Evolutionary conservation across 2,888 invertebrate species (phyloP).

Genomic region (Rotaria macrura): DNA sequence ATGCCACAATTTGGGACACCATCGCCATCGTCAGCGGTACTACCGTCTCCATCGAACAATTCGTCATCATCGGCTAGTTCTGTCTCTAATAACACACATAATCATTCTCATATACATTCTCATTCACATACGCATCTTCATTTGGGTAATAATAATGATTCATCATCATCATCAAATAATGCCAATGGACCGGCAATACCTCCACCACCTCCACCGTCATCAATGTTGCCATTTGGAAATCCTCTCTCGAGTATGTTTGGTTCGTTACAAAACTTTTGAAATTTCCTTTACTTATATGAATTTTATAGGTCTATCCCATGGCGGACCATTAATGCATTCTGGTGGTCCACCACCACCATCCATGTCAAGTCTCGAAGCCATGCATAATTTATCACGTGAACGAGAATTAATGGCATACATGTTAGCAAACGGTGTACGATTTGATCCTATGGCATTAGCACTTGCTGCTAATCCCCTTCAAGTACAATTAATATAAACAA

Average conservation of each 20-base stretch:
- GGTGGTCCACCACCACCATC: neutral
- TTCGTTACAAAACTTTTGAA: neutral
- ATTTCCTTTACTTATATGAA: neutral
- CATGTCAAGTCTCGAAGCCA: neutral
- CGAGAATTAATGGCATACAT: constrained; percentile 10
- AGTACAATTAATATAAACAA: neutral
- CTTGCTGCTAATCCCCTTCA: neutral
- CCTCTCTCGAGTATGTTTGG: neutral
- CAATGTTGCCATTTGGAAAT: neutral
- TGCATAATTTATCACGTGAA: constrained; percentile 13
- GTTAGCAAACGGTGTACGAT: neutral
- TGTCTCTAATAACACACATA: neutral
- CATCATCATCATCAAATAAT: neutral
- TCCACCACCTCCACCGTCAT: neutral
- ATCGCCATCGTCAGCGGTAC: neutral
- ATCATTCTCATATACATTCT: constrained; percentile 11
- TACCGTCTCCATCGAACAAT: neutral
- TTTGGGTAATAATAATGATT: neutral
- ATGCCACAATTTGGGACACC: neutral
- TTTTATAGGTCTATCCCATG: neutral
- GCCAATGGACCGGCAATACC: neutral
- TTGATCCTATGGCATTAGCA: neutral
- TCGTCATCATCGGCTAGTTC: neutral
- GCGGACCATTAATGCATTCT: neutral
- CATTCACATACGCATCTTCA: constrained; percentile 18